Conservation (phyloP, 1,140 invertebrate genomes). For the Trypoxylus dichotomus region DNA sequence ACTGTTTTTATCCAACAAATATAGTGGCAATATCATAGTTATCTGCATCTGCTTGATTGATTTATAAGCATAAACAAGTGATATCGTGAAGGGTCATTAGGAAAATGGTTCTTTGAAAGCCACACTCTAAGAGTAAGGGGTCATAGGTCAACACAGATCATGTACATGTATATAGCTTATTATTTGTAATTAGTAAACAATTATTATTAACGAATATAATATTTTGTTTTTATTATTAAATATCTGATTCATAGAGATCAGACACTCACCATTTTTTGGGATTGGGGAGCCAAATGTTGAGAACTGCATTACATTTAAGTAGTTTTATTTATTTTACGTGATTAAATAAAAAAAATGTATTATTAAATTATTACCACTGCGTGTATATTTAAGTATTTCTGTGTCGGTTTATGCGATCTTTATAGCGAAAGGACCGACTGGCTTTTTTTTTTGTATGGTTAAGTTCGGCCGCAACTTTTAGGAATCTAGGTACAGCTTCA, state of each 20-base stretch:
- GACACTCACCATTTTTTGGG: slow-evolving; percentile 38
- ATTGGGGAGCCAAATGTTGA: slow-evolving; percentile 33
- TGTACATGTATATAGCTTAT: slow-evolving; percentile 10
- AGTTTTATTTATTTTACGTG: not conserved
- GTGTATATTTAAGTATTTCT: too few species aligned
- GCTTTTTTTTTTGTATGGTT: not conserved
- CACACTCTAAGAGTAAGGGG: not conserved
- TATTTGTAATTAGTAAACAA: slow-evolving; percentile 19
- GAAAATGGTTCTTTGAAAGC: slow-evolving; percentile 30
- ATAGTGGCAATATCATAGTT: not conserved
- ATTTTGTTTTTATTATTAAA: not conserved
- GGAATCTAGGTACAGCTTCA: slow-evolving; percentile 17
- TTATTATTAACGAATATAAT: slow-evolving; percentile 7
- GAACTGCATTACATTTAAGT: slow-evolving; percentile 37
- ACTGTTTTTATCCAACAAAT: slow-evolving; percentile 10
- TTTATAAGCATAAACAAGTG: slow-evolving; percentile 35
- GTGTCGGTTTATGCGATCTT: too few species aligned
- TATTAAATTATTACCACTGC: too few species aligned
- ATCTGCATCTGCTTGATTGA: slow-evolving; percentile 22
- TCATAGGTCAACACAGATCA: slow-evolving; percentile 17
- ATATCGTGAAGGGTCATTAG: slow-evolving; percentile 33
- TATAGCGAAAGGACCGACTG: not conserved
- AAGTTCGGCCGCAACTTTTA: not conserved
- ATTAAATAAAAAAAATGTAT: not conserved
- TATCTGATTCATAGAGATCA: not conserved